Percentiles rank a stretch among this genome's conserved stretches.
phyloP scores from a whole-genome alignment of 2,888 invertebrate species.

The Drosophila paranaensis region DNA sequence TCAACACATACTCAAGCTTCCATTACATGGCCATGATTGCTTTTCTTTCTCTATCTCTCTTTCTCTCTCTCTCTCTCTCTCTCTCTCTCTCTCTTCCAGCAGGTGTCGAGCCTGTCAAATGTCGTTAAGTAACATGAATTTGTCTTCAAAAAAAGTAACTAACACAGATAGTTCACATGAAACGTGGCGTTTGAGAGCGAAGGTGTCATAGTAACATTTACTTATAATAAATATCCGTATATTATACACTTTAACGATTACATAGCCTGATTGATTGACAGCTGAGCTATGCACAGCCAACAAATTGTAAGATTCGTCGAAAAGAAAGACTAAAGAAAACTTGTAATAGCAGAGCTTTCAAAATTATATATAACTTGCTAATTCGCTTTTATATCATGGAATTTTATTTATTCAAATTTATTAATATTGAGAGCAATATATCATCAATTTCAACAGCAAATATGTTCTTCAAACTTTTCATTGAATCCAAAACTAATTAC shows the following conservation, averaged over 20 bases:
- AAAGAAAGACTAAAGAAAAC: not conserved
- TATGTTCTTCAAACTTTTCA: not conserved
- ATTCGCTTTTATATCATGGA: too few species aligned
- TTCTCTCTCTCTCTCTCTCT: not conserved
- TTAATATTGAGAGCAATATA: too few species aligned
- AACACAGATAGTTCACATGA: constrained; percentile 40
- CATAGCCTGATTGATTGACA: not conserved
- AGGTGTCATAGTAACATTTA: not conserved
- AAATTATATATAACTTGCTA: too few species aligned
- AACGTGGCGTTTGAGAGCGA: constrained; percentile 14
- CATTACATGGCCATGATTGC: constrained; percentile 79
- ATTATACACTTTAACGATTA: not conserved
- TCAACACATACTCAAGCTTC: constrained; percentile 76
- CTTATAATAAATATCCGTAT: not conserved
- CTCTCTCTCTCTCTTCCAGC: constrained; percentile 18
- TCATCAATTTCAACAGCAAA: not conserved
- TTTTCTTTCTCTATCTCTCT: constrained; percentile 26
- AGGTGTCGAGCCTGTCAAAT: constrained; percentile 61
- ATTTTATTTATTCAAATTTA: too few species aligned
- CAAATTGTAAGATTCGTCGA: too few species aligned
- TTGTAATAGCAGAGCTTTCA: too few species aligned
- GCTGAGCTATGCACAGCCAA: not conserved
- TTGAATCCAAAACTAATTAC: not conserved
- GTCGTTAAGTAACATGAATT: constrained; percentile 67
- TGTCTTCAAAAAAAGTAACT: constrained; percentile 45